Evolutionary conservation across 37 sponge, comb jelly and placozoan genomes (phyloP).

Genomic region (Hormiphora californensis): DNA sequence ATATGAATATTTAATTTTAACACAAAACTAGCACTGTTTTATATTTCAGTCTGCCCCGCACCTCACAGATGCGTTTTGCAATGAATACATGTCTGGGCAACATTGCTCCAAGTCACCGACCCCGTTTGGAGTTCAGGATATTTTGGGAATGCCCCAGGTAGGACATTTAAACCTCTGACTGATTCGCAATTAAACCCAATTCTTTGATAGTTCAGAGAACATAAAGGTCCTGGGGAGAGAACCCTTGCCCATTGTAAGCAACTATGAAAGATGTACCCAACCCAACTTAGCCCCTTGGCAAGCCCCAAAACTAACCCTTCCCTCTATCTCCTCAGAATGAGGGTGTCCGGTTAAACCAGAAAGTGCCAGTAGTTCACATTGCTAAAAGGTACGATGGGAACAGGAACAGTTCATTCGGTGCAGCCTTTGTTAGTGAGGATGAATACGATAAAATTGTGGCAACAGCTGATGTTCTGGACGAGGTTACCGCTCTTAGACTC

Average conservation of each 20-base stretch:
- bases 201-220: neutral
- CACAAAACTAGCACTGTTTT: no score
- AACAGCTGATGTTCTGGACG: conserved; percentile 45
- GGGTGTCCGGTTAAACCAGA: no score
- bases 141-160: conserved; percentile 52
- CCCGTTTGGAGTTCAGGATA: conserved; percentile 52
- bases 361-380: conserved; percentile 49
- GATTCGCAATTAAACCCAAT: neutral
- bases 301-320: no score
- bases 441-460: conserved; percentile 49
- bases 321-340: no score
- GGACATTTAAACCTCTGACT: no score
- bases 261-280: no score
- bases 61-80: no score
- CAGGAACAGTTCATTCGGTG: conserved; percentile 50
- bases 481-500: conserved; percentile 44
- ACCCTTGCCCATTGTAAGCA: no score
- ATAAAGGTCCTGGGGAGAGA: neutral
- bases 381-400: conserved; percentile 48
- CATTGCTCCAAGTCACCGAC: conserved; percentile 46
- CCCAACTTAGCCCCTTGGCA: no score
- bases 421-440: conserved; percentile 35
- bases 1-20: no score
- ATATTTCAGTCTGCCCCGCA: no score
- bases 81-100: no score